A percentile compares a stretch with the other conserved stretches of the same genome.
Evolutionary conservation across 2,888 invertebrate genomes (phyloP).

Genomic region (Fragum sueziense): DNA sequence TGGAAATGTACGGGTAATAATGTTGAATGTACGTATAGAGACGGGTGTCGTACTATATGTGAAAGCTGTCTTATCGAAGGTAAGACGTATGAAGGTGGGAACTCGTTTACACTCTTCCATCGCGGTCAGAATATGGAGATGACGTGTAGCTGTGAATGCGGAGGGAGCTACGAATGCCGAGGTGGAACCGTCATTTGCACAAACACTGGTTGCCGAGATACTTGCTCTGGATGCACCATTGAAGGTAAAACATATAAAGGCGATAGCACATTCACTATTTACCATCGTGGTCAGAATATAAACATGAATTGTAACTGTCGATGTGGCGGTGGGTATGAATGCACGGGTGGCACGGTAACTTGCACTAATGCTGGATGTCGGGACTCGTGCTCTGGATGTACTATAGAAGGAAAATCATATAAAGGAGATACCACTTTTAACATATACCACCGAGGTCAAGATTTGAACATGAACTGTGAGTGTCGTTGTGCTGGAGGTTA

Average conservation of each 20-base stretch:
- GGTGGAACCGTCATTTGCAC: constrained; percentile 23
- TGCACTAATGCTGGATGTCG: constrained; percentile 42
- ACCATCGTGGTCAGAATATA: constrained; percentile 44
- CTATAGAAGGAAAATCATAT: constrained; percentile 42
- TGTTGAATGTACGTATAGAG: constrained; percentile 38
- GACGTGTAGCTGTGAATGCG: constrained; percentile 59
- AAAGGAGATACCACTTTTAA: constrained; percentile 57
- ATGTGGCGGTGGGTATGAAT: constrained; percentile 75
- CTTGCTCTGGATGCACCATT: constrained; percentile 47
- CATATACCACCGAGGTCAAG: constrained; percentile 25
- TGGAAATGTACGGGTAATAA: constrained; percentile 41
- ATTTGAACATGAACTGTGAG: constrained; percentile 45
- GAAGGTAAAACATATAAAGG: constrained; percentile 32
- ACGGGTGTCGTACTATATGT: constrained; percentile 54
- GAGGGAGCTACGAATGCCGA: constrained; percentile 44
- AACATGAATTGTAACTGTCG: constrained; percentile 54
- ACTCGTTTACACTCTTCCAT: constrained; percentile 49
- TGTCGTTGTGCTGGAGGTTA: constrained; percentile 59
- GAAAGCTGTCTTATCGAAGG: constrained; percentile 64
- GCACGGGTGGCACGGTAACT: constrained; percentile 63
- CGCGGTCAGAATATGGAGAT: constrained; percentile 47
- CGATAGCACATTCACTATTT: constrained; percentile 28
- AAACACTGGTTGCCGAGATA: constrained; percentile 17
- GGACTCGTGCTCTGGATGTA: constrained; percentile 39
- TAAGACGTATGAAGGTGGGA: constrained; percentile 34